Conservation (phyloP, 2,888 invertebrate species). For the Andricus curvator region DNA sequence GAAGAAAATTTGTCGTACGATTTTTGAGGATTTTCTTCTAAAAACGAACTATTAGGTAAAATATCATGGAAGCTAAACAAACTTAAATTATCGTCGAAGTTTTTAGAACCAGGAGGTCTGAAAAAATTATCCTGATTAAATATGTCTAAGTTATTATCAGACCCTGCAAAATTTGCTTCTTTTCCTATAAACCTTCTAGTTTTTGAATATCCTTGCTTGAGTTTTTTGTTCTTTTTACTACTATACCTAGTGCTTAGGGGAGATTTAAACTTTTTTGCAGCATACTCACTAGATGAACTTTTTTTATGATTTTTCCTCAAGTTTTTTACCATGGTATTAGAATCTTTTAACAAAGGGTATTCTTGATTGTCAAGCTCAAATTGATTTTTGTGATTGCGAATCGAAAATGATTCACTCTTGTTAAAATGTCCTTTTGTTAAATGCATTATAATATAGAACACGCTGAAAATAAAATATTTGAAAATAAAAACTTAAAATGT, state of each 20-base stretch:
- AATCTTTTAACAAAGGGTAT: background rate
- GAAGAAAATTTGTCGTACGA: background rate
- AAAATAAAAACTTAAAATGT: background rate
- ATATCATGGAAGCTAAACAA: background rate
- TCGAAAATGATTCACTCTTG: conserved; percentile 11
- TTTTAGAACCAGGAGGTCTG: too few relatives aligned
- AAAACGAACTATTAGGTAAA: background rate
- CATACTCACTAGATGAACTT: background rate
- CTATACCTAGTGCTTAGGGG: background rate
- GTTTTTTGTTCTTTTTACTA: background rate
- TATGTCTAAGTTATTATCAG: background rate
- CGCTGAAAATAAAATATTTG: conserved; percentile 14
- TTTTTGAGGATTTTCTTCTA: background rate
- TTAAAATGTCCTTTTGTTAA: background rate
- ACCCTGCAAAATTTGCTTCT: background rate
- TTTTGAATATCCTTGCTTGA: background rate
- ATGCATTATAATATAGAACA: conserved; percentile 33
- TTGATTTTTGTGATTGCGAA: background rate
- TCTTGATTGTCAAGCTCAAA: background rate
- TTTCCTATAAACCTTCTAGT: background rate
- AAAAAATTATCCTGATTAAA: background rate
- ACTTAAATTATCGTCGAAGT: background rate
- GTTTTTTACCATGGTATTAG: background rate
- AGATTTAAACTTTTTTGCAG: conserved; percentile 10
- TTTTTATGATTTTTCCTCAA: background rate